Evolutionary conservation across 2,888 invertebrate species (phyloP).

Genomic region (Lasioglossum lativentre): DNA sequence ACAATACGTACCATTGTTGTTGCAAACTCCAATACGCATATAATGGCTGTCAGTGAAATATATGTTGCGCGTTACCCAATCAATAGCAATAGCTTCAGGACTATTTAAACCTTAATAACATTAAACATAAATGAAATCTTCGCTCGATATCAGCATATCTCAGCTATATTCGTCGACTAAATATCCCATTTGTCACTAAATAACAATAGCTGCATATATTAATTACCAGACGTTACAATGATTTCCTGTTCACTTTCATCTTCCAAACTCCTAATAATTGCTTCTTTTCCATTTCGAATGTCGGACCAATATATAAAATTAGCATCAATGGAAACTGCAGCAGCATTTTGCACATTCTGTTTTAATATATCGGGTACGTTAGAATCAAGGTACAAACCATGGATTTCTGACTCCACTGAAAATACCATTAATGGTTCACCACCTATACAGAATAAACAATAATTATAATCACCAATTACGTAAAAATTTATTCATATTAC

Average conservation of each 20-base stretch:
- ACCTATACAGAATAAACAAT: constrained; percentile 80
- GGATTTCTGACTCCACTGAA: constrained; percentile 88
- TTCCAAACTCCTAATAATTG: constrained; percentile 88
- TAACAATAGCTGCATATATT: background rate
- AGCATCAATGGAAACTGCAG: constrained; percentile 90
- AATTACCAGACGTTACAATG: constrained; percentile 82
- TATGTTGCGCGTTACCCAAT: constrained; percentile 92
- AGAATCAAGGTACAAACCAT: constrained; percentile 87
- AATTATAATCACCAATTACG: background rate
- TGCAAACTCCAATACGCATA: constrained; percentile 91
- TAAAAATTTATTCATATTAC: background rate
- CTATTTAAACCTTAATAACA: constrained; percentile 87
- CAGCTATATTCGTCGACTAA: background rate
- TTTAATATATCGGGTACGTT: constrained; percentile 85
- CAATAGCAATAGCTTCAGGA: constrained; percentile 91
- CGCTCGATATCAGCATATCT: background rate
- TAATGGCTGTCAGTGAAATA: constrained; percentile 92
- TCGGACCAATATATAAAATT: constrained; percentile 92
- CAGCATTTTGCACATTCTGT: constrained; percentile 86
- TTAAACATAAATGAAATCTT: background rate
- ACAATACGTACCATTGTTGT: constrained; percentile 88
- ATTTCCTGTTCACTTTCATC: constrained; percentile 88
- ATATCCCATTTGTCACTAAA: background rate
- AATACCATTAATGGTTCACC: constrained; percentile 90
- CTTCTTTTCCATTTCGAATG: constrained; percentile 88